phyloP scores from a whole-genome alignment of 2,797 vertebrate species.

The Tokudaia tokunoshimensis region DNA sequence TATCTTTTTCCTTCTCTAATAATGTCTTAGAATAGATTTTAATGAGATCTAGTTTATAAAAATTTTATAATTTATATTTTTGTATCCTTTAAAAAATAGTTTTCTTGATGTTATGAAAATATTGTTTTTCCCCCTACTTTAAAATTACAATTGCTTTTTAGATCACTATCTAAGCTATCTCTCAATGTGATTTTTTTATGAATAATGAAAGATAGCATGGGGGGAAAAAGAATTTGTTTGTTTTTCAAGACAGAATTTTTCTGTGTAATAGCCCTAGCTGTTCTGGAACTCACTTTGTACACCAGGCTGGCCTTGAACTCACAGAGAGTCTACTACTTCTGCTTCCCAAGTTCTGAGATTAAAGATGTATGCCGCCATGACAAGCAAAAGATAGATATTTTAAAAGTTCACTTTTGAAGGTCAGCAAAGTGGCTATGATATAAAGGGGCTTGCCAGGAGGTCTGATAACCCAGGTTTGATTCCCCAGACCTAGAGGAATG shows the following conservation, averaged over 20 bases:
- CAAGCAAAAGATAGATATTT: background rate
- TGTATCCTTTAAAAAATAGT: background rate
- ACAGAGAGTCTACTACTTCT: background rate
- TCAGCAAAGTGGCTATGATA: background rate
- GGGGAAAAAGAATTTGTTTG: background rate
- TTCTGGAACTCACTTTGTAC: background rate
- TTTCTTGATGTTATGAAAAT: background rate
- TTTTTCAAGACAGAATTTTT: background rate
- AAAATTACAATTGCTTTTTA: conserved; percentile 18
- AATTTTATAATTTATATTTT: background rate
- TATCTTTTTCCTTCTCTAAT: background rate
- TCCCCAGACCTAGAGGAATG: background rate
- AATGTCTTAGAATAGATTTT: background rate
- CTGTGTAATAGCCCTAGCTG: background rate
- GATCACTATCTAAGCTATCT: background rate
- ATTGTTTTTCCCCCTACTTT: background rate
- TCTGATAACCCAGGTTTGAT: background rate
- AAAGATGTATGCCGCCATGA: background rate
- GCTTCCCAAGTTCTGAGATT: background rate
- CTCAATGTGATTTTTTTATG: background rate
- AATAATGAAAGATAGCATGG: background rate
- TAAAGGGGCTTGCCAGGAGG: background rate
- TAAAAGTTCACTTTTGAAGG: background rate
- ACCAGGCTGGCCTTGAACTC: background rate
- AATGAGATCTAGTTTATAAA: background rate